Evolutionary conservation across 2,888 invertebrate species (phyloP), one percentile per base, ranked within the genome.

Genomic region (Tholera decimalis): DNA sequence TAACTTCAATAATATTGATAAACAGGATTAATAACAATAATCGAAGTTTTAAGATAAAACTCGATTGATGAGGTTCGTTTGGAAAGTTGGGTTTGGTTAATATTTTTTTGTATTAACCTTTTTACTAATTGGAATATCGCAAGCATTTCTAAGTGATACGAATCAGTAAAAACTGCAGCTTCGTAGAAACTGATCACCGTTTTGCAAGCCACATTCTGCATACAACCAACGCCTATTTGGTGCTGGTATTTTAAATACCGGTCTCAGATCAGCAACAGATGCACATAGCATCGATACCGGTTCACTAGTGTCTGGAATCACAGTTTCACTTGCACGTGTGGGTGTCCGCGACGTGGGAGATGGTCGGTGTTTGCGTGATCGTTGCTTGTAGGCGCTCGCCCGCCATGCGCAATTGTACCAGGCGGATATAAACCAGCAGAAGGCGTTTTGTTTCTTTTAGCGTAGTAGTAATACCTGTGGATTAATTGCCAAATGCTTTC

Each of bases 341-440:
- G 79, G 82, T 76, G 79, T 75, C 65, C 77, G 71, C 76, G 67
- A 63, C 77, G 87, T 82, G 84, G 83, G 85, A 83, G 85, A 75
- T 62, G 73, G 60, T 63, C 60, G 62, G 59, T 74, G 79, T 84
- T 83, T 78, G 85, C 83, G 79, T 85, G 83, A 64, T 76, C 73
- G 74, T 73, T 78, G 79, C 72, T 79, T 83, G 84, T 83, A 83
- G 80, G 77, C 80, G 86, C 88, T 87, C 89, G 87, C 87, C 86
- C 90, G 88, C 88, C 89, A 88, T 91, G 90, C 92, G 91, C 91
- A 88, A 88, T 83, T 84, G 57, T 90, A 93, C 93, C 85, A 93
- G 92, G 93, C 83, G 64, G 61, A 18, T 88, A 92, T 88, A 72
- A 79, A 51, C 22, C 15, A 33, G 47, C 56, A 80, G 78, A 80